phyloP scores from a whole-genome alignment of 1,140 invertebrate species.

The Adoxophyes honmai region DNA sequence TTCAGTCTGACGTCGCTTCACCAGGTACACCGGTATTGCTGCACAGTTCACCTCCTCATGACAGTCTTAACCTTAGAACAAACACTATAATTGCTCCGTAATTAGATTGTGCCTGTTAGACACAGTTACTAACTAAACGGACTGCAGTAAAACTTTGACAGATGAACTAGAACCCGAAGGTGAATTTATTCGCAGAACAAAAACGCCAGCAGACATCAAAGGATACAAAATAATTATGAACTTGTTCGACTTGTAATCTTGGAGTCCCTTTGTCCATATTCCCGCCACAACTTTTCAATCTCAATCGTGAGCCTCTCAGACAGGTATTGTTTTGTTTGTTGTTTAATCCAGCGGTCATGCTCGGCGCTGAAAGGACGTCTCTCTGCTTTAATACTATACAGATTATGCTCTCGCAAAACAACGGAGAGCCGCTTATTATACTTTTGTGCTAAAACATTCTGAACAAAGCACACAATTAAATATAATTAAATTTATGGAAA shows the following conservation, averaged over 20 bases:
- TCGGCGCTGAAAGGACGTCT: constrained; percentile 4
- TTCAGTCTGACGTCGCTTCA: background rate
- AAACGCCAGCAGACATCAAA: constrained; percentile 9
- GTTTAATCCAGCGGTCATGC: constrained; percentile 16
- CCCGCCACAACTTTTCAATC: constrained; percentile 22
- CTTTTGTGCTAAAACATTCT: constrained; percentile 3
- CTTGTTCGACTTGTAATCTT: constrained; percentile 16
- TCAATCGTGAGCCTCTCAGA: constrained; percentile 10
- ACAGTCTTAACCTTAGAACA: background rate
- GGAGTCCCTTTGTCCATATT: constrained; percentile 15
- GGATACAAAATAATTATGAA: constrained; percentile 17
- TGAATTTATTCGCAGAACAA: constrained; percentile 2
- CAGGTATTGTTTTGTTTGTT: constrained; percentile 23
- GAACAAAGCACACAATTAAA: constrained; percentile 12
- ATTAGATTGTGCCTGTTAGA: too few species aligned
- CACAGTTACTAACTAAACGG: too few species aligned
- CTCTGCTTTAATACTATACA: constrained; percentile 12
- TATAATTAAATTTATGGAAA: constrained; percentile 15
- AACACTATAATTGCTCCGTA: background rate
- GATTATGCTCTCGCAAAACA: constrained; percentile 13
- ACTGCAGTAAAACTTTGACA: background rate
- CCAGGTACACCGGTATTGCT: background rate
- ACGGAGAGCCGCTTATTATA: constrained; percentile 3
- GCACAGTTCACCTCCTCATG: background rate
- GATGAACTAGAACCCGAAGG: background rate